phyloP scores from a whole-genome alignment of 2,888 invertebrate genomes.

The Nomada flava region DNA sequence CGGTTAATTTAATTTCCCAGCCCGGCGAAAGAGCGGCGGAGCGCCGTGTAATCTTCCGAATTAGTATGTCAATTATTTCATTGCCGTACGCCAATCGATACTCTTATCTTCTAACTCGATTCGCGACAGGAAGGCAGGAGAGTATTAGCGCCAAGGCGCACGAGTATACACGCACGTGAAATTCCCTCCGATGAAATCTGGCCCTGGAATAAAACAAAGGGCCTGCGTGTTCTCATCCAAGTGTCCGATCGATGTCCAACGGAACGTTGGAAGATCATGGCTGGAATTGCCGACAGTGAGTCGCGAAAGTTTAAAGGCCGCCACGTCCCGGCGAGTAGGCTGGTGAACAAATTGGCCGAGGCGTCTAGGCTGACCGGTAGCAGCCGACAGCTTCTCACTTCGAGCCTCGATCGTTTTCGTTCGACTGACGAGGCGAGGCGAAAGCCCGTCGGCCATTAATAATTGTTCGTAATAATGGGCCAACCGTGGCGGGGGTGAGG shows the following conservation, averaged over 20 bases:
- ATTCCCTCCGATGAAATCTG: background rate
- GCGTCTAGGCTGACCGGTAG: constrained; percentile 72
- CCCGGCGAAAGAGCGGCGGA: too few relatives aligned
- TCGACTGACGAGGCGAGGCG: constrained; percentile 67
- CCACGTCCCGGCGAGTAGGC: constrained; percentile 33
- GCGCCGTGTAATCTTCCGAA: too few relatives aligned
- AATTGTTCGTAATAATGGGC: constrained; percentile 80
- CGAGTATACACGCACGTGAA: too few relatives aligned
- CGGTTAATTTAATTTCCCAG: too few relatives aligned
- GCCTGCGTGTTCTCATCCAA: background rate
- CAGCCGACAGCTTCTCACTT: constrained; percentile 73
- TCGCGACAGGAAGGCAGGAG: too few relatives aligned
- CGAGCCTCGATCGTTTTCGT: constrained; percentile 68
- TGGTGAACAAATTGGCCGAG: constrained; percentile 70
- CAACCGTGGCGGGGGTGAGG: constrained; percentile 25
- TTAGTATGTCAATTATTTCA: too few relatives aligned
- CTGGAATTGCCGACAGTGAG: constrained; percentile 32
- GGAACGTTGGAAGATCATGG: constrained; percentile 1
- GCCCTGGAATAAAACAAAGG: background rate
- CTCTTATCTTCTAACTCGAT: too few relatives aligned
- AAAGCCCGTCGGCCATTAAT: constrained; percentile 80
- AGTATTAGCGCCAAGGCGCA: too few relatives aligned
- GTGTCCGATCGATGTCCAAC: constrained; percentile 28
- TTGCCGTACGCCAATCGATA: too few relatives aligned
- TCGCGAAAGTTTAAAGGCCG: constrained; percentile 38